Evolutionary conservation across 2,113 vertebrate genomes (phyloP).

Genomic region (Chaenocephalus aceratus): DNA sequence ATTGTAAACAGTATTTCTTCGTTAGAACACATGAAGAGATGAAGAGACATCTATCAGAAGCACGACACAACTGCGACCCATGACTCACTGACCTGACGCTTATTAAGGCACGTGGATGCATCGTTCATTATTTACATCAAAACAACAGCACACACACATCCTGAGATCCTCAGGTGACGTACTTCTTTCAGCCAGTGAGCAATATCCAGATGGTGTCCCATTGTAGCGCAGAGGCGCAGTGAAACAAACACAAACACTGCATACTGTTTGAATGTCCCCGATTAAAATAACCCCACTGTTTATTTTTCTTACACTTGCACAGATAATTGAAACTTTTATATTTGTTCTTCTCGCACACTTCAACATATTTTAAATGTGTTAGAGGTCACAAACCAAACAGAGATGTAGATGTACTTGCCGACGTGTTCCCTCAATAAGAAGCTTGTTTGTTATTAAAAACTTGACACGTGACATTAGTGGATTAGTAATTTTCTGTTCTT

Average conservation of each 20-base stretch:
- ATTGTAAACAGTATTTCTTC: not conserved
- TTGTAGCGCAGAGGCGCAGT: not conserved
- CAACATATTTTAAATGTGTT: slow-evolving; percentile 22
- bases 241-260: slow-evolving; percentile 9
- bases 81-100: slow-evolving; percentile 46
- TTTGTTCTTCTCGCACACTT: slow-evolving; percentile 10
- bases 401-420: not conserved
- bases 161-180: slow-evolving; percentile 7
- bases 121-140: slow-evolving; percentile 47
- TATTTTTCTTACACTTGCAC: slow-evolving; percentile 19
- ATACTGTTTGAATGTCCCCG: slow-evolving; percentile 6
- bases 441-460: not conserved
- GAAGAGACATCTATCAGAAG: not conserved
- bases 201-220: slow-evolving; percentile 19
- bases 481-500: not conserved
- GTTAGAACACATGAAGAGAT: not conserved
- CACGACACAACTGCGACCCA: slow-evolving; percentile 30
- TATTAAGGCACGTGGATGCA: slow-evolving; percentile 18
- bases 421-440: not conserved
- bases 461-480: not conserved
- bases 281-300: slow-evolving; percentile 25
- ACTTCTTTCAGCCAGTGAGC: slow-evolving; percentile 1
- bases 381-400: slow-evolving; percentile 22
- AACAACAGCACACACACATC: slow-evolving; percentile 7
- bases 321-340: slow-evolving; percentile 35